Evolutionary conservation across 2,888 invertebrate genomes (phyloP).

Genomic region (Gymnoscelis rufifasciata): DNA sequence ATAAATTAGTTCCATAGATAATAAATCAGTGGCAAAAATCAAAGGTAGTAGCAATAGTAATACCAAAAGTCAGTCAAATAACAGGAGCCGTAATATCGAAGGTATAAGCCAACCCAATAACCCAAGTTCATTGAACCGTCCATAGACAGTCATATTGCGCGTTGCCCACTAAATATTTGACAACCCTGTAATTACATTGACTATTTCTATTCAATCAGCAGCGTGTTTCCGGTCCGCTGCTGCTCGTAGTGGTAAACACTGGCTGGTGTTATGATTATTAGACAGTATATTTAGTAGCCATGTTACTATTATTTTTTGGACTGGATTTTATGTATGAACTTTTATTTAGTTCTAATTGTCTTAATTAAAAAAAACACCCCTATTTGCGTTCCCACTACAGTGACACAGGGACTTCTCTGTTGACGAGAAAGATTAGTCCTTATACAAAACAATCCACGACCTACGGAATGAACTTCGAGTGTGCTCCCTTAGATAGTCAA

Average conservation of each 20-base stretch:
- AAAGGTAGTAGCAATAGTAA: background rate
- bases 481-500: no score
- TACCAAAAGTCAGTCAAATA: background rate
- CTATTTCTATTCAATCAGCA: conserved; percentile 34
- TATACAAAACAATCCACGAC: no score
- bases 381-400: no score
- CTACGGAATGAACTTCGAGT: no score
- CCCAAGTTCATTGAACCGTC: conserved; percentile 17
- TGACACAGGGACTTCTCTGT: no score
- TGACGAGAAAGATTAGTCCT: no score
- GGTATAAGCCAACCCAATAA: conserved; percentile 11
- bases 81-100: background rate
- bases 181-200: conserved; percentile 29
- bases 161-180: conserved; percentile 18
- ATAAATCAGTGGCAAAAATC: no score
- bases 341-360: no score
- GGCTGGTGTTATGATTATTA: conserved; percentile 7
- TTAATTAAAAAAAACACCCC: no score
- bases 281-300: background rate
- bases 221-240: conserved; percentile 32
- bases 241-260: conserved; percentile 30
- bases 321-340: no score
- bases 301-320: no score
- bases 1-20: no score
- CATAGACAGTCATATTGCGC: conserved; percentile 5